Evolutionary conservation across 2,888 invertebrate genomes (phyloP), one percentile per base, ranked within the genome.

Genomic region (Phaedon cochleariae): DNA sequence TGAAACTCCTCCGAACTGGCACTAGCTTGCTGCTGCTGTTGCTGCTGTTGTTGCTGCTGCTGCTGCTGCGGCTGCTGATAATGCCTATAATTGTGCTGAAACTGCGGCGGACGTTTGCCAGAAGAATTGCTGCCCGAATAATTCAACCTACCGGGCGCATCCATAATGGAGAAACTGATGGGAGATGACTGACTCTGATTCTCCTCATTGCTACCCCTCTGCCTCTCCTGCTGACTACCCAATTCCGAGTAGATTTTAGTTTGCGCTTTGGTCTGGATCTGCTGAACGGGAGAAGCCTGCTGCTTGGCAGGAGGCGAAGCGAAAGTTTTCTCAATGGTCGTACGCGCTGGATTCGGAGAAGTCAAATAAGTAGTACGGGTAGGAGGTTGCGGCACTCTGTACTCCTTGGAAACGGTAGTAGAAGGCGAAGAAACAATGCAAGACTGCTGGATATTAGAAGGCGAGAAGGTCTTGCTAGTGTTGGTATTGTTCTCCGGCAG

Each of bases 161-260:
- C 92, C 87, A 92, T 90, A 72, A 91, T 89, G 1, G 91, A 90
- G 82, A 90, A 92, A 82, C 92, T 91, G 73, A 92, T 91, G 7
- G 92, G 91, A 15, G 91, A 91, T 15, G 90, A 91, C 75, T 91
- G 85, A 84, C 81, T 86, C 83, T 84, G 84, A 3, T 76, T 76
- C 54, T 70, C 71, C 60, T 57, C 57, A 17, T 57, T 67, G 58
- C 37, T 21, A 2, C n/a, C 37, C 31, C 62, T 45, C 29, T 55
- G 65, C 46, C 55, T 21, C 51, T 83, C 62, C 72, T 80, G 31
- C 46, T 53, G 73, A 58, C 72, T 81, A 6, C 74, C 74, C 73
- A 91, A 76, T 77, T 92, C 92, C 61, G 92, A 90, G 82, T 92
- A 92, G 75, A 90, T 89, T 85, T 93, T 93, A 74, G 90, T 87